phyloP scores from a whole-genome alignment of 2,888 invertebrate genomes.

The Cepaea hortensis region DNA sequence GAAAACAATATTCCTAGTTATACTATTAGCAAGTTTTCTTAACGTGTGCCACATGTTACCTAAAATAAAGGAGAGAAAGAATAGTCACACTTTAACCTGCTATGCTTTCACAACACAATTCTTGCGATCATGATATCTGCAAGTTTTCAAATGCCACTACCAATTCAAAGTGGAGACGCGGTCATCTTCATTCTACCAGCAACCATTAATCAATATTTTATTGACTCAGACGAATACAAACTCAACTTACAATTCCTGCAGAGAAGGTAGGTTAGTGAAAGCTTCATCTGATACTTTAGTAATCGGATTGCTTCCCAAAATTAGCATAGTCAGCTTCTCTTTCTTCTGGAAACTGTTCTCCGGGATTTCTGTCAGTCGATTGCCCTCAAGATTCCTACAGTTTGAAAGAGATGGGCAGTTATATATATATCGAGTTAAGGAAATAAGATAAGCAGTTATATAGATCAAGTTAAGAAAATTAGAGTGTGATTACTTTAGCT shows the following conservation, averaged over 20 bases:
- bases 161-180: no score
- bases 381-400: conserved; percentile 87
- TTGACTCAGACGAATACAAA: background rate
- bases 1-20: no score
- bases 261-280: conserved; percentile 85
- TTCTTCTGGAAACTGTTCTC: conserved; percentile 84
- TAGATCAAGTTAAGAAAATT: background rate
- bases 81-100: no score
- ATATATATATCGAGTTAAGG: background rate
- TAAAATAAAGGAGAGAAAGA: no score
- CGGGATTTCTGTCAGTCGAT: conserved; percentile 87
- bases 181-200: background rate
- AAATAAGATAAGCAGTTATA: background rate
- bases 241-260: conserved; percentile 82
- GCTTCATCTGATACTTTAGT: conserved; percentile 83
- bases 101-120: no score
- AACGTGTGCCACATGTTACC: no score
- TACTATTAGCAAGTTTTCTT: no score
- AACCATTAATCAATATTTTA: background rate
- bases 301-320: conserved; percentile 90
- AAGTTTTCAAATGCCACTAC: no score
- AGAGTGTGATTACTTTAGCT: background rate
- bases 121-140: no score
- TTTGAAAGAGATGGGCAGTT: conserved; percentile 11
- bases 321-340: conserved; percentile 84